Evolutionary conservation across 2,888 invertebrate species (phyloP), one percentile per base, ranked within the genome.

Genomic region (Melieria omissa): DNA sequence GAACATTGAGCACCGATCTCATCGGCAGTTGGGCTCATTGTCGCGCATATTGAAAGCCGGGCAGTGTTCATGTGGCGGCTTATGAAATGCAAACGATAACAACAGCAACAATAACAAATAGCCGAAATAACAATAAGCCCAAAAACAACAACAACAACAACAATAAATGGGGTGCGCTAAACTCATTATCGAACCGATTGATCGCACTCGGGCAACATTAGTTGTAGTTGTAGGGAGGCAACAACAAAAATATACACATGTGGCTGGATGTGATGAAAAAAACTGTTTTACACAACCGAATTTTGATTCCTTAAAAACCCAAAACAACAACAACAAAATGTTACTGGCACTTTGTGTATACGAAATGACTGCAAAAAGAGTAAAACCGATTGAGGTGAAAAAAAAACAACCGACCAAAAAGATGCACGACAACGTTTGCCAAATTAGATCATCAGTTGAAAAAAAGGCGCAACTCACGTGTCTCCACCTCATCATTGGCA

Each of bases 131-230:
- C 29, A 29, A 29, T 29, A 29, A 29, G 29, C 29, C 29, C 3
- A 29, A 29, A 29, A 29, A 29, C 16, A 16, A 16, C 16, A 16
- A 16, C 1, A 16, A 16, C 29, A 29, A 29, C 29, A 29, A 29
- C 65, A 57, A 72, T 65, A 80, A 84, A 81, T 83, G 82, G 81
- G 84, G 84, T 84, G 84, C 82, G 84, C 77, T 78, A 78, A 82
- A 81, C 83, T 83, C 82, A 84, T 84, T 84, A 84, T 83, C 84
- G 84, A 80, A 80, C 81, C 81, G 82, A 83, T 83, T 81, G 82
- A 84, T 84, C 82, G 82, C 71, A 73, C 73, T 72, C 72, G 76
- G 76, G 76, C 77, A 76, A 76, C 75, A 77, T 74, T 76, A 74
- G 71, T 76, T 72, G 61, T 73, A 72, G 72, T 71, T 69, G 67